Conservation (phyloP, 2,113 vertebrate genomes). For the Aplodontia rufa region DNA sequence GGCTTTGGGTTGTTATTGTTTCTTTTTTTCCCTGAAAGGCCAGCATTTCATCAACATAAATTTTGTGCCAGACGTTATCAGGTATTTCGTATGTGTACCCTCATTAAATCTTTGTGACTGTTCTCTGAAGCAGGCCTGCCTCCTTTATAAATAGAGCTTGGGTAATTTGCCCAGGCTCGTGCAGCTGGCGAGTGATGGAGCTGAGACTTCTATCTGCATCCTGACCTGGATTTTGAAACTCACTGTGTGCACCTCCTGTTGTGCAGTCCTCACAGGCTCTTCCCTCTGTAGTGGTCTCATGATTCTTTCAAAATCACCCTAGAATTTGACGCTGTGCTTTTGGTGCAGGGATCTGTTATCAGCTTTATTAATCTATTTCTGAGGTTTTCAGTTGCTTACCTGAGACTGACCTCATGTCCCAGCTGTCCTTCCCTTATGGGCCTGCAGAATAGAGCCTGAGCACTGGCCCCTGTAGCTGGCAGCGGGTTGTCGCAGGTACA, state of each 20-base stretch:
- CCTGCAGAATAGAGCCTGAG: neutral
- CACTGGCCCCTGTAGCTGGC: neutral
- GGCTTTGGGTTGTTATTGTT: neutral
- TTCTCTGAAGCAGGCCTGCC: neutral
- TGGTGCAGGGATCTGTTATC: neutral
- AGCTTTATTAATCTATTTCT: neutral
- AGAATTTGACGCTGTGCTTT: neutral
- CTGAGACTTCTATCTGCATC: neutral
- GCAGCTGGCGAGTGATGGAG: neutral
- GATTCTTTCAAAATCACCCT: neutral
- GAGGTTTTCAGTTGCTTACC: neutral
- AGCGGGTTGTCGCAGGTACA: neutral
- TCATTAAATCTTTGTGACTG: neutral
- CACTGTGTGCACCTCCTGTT: neutral
- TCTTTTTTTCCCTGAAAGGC: neutral
- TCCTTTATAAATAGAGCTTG: neutral
- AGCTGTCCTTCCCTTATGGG: neutral
- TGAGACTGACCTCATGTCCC: neutral
- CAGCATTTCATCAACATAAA: neutral
- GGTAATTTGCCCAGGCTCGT: neutral
- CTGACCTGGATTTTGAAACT: neutral
- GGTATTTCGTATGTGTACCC: neutral
- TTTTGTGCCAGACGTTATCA: constrained; percentile 16
- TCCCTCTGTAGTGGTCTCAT: neutral
- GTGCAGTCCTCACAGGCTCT: neutral